Evolutionary conservation across 2,797 vertebrate species (phyloP).

Genomic region (Columba guinea): DNA sequence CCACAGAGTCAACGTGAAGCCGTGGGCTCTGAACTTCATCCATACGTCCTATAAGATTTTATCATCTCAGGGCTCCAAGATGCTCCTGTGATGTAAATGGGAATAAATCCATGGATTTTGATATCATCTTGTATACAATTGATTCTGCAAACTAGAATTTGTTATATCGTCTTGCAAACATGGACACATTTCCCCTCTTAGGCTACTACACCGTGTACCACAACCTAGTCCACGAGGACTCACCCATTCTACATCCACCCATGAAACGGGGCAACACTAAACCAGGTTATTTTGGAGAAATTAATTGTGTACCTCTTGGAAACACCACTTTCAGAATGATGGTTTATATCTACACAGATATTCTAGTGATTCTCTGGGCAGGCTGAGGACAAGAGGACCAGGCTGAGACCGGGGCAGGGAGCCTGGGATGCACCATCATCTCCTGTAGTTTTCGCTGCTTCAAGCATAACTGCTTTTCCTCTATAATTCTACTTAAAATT

Average conservation of each 20-base stretch:
- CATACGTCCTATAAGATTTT: fast-evolving
- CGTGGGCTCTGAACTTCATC: not conserved
- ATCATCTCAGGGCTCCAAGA: not conserved
- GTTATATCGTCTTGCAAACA: not conserved
- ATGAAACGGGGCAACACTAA: not conserved
- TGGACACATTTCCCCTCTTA: not conserved
- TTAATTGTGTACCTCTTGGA: not conserved
- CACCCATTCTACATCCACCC: too few relatives aligned
- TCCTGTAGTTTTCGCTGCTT: not conserved
- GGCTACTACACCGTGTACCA: fast-evolving
- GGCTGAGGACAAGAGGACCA: not conserved
- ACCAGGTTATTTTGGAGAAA: not conserved
- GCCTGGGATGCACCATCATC: not conserved
- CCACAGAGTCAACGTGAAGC: fast-evolving
- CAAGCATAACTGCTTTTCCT: not conserved
- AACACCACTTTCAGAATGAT: not conserved
- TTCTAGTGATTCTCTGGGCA: not conserved
- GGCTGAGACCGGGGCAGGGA: not conserved
- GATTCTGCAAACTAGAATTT: not conserved
- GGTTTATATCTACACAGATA: not conserved
- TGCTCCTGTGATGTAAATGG: fast-evolving
- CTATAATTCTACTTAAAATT: not conserved
- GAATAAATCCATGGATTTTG: not conserved
- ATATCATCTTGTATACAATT: not conserved
- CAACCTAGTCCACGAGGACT: not conserved